Evolutionary conservation across 2,113 vertebrate species (phyloP).

Genomic region (Neoarius graeffei): DNA sequence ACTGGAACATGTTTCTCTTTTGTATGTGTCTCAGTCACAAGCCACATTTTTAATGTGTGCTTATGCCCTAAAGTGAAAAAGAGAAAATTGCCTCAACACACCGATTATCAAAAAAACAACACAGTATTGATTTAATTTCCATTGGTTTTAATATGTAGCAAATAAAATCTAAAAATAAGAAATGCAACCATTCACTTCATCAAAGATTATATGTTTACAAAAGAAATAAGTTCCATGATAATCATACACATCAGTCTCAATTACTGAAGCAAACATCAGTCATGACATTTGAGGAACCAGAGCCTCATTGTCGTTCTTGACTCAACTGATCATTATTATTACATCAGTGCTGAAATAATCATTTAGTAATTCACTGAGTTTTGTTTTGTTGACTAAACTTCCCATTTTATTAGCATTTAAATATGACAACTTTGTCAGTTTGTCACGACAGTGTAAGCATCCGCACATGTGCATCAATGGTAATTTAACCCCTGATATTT

Average conservation of each 20-base stretch:
- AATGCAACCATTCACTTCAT: neutral
- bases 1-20: neutral
- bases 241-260: too few relatives aligned
- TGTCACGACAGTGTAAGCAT: neutral
- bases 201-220: neutral
- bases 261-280: too few relatives aligned
- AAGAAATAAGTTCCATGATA: neutral
- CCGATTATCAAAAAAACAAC: neutral
- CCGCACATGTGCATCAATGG: neutral
- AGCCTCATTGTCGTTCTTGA: too few relatives aligned
- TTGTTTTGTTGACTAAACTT: neutral
- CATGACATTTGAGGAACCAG: too few relatives aligned
- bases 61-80: neutral
- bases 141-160: neutral
- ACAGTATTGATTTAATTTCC: neutral
- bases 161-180: neutral
- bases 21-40: neutral
- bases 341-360: too few relatives aligned
- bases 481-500: neutral
- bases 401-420: neutral
- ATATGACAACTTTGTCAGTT: neutral
- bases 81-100: neutral
- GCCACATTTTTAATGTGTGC: neutral
- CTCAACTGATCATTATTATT: too few relatives aligned
- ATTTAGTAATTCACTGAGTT: neutral